Evolutionary conservation across 2,113 vertebrate genomes (phyloP).

Genomic region (Austrofundulus limnaeus): DNA sequence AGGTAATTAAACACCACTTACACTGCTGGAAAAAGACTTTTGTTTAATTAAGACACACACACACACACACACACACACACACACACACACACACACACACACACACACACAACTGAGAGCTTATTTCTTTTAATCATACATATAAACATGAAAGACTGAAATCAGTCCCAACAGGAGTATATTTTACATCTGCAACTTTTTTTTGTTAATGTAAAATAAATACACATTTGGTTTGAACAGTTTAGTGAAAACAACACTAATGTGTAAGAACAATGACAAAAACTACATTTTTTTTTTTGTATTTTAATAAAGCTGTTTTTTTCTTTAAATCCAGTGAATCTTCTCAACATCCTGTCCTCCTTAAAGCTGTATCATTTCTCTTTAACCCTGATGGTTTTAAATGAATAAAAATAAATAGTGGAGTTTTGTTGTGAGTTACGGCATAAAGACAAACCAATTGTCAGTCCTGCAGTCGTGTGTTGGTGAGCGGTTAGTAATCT

Average conservation of each 20-base stretch:
- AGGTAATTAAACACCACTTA: not conserved
- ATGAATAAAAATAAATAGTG: not conserved
- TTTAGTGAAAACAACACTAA: no score
- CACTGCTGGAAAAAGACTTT: not conserved
- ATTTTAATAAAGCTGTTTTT: no score
- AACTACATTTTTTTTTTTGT: no score
- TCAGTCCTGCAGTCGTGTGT: not conserved
- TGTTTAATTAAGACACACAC: no score
- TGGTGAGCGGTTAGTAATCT: conserved; percentile 20
- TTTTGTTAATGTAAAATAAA: no score
- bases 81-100: no score
- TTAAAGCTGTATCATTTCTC: not conserved
- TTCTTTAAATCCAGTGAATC: no score
- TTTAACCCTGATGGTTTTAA: not conserved
- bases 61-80: no score
- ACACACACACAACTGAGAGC: not conserved
- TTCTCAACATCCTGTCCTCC: no score
- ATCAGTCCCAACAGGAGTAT: not conserved
- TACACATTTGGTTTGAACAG: no score
- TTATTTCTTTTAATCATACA: not conserved
- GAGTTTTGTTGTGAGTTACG: not conserved
- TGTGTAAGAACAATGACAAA: no score
- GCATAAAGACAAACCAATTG: not conserved
- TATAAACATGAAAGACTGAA: not conserved
- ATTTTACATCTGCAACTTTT: no score